A percentile compares a stretch with the other conserved stretches of the same genome.
phyloP scores from a whole-genome alignment of 2,113 vertebrate genomes.

The Andinoacara biseriatus region DNA sequence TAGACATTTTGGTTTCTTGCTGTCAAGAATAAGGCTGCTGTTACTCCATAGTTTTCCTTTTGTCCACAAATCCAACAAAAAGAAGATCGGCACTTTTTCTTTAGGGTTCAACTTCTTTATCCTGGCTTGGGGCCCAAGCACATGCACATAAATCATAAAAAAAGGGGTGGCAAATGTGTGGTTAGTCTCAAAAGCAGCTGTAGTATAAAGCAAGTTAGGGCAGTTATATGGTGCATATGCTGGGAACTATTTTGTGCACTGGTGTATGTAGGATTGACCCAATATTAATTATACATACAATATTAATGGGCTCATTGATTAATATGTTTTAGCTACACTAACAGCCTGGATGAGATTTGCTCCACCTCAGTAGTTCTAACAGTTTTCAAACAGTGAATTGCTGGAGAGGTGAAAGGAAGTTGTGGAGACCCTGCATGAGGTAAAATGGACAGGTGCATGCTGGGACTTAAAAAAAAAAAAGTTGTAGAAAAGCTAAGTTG shows the following conservation, averaged over 20 bases:
- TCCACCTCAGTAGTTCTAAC: not conserved
- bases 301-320: not conserved
- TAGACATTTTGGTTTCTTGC: constrained; percentile 43
- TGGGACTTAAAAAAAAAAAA: not conserved
- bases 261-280: not conserved
- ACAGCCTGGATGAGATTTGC: not conserved
- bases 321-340: not conserved
- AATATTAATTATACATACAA: not conserved
- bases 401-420: no score
- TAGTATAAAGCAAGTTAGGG: not conserved
- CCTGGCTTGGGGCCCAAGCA: not conserved
- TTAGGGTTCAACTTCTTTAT: not conserved
- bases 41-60: not conserved
- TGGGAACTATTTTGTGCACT: not conserved
- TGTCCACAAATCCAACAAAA: not conserved
- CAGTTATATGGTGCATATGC: not conserved
- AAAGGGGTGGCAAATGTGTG: not conserved
- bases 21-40: constrained; percentile 5
- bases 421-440: not conserved
- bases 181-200: not conserved
- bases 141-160: not conserved
- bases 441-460: not conserved
- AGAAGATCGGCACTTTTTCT: not conserved
- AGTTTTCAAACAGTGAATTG: not conserved
- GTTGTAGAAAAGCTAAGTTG: not conserved